These are phyloP conservation scores for Aurelia aurita DNA, from an alignment of 30 jellyfish, hydroid and myxozoan species.

Conservation along the genomic window DNA sequence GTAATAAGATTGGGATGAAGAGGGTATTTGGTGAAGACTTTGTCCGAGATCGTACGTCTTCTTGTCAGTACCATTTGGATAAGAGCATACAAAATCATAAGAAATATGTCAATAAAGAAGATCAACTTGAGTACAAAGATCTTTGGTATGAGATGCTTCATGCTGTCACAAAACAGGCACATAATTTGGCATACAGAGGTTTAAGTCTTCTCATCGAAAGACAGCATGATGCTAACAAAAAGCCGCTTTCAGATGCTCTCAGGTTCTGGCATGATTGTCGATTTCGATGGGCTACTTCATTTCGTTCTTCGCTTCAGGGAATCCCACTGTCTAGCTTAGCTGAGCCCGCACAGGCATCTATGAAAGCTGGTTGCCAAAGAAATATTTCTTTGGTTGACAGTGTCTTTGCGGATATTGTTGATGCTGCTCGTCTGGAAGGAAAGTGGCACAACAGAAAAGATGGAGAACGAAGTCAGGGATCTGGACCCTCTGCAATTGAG, in stretches of 20 bases:
- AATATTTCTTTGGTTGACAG: conserved; percentile 15
- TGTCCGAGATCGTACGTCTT: too few species aligned
- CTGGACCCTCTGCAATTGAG: too few species aligned
- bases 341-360: conserved; percentile 40
- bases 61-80: too few species aligned
- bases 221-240: conserved; percentile 21
- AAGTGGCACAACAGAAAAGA: too few species aligned
- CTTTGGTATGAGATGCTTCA: conserved; percentile 26
- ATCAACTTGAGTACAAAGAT: not conserved
- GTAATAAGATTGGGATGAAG: too few species aligned
- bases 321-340: conserved; percentile 44
- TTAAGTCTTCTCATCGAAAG: not conserved
- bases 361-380: conserved; percentile 40
- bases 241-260: conserved; percentile 25
- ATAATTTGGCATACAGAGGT: conserved; percentile 31
- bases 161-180: conserved; percentile 53
- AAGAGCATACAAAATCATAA: too few species aligned
- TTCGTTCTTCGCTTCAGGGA: conserved; percentile 5
- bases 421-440: too few species aligned
- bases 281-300: conserved; percentile 54
- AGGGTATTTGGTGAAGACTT: too few species aligned
- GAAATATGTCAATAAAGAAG: conserved; percentile 16
- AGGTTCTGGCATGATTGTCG: not conserved
- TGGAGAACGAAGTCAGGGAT: too few species aligned
- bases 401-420: too few species aligned